These are phyloP conservation scores for Anabacerthia variegaticeps DNA, from an alignment of 2,797 vertebrate species.

Conservation along the genomic window DNA sequence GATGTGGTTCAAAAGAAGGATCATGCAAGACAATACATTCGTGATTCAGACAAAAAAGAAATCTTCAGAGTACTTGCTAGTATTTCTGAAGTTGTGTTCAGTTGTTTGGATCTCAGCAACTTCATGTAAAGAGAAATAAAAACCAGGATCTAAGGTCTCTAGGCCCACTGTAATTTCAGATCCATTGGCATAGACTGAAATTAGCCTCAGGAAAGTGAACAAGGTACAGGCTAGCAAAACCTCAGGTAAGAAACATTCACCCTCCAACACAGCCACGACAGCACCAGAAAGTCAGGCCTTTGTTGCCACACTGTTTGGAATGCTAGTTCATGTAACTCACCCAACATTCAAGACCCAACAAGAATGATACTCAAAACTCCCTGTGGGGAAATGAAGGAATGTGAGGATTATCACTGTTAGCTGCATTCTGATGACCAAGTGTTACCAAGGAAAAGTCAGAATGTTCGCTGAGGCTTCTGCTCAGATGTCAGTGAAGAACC, in stretches of 20 bases:
- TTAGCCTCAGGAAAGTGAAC: not conserved
- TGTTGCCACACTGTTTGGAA: not conserved
- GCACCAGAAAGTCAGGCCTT: not conserved
- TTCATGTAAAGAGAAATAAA: not conserved
- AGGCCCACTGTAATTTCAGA: not conserved
- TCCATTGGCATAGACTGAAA: not conserved
- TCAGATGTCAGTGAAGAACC: not conserved
- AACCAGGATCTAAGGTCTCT: not conserved
- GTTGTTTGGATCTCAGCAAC: not conserved
- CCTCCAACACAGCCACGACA: not conserved
- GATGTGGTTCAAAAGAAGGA: not conserved
- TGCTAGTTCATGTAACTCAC: not conserved
- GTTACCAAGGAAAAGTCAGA: not conserved
- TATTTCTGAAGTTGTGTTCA: not conserved
- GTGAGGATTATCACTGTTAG: not conserved
- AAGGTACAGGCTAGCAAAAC: not conserved
- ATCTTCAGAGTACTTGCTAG: not conserved
- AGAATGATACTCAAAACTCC: not conserved
- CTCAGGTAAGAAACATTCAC: not conserved
- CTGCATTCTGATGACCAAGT: not conserved
- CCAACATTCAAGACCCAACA: not conserved
- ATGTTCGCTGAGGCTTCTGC: not conserved
- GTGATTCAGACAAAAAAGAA: not conserved
- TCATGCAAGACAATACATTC: not conserved
- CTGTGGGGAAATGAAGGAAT: not conserved